These are phyloP conservation scores for Crematogaster levior DNA, from an alignment of 2,888 invertebrate species.

Conservation along the genomic window DNA sequence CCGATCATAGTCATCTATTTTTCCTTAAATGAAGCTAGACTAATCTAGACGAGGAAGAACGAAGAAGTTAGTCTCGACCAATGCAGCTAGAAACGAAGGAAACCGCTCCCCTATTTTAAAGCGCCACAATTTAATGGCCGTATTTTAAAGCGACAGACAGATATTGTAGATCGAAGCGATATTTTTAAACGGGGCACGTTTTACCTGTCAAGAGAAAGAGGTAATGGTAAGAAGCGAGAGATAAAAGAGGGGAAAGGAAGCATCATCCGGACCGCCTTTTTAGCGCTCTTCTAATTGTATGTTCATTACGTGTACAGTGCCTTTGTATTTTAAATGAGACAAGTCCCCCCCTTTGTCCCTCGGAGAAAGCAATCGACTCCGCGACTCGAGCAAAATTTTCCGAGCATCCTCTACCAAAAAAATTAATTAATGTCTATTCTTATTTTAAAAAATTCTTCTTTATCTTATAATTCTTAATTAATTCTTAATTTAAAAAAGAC, in stretches of 20 bases:
- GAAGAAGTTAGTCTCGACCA: slow-evolving; percentile 72
- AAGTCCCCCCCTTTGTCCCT: slow-evolving; percentile 61
- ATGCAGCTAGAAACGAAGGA: slow-evolving; percentile 78
- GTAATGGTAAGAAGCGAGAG: not conserved
- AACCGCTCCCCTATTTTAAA: slow-evolving; percentile 78
- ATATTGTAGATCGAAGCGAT: slow-evolving; percentile 68
- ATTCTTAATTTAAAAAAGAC: not conserved
- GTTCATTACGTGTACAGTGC: slow-evolving; percentile 84
- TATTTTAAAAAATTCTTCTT: too few species aligned
- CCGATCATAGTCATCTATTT: slow-evolving; percentile 73
- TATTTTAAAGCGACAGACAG: slow-evolving; percentile 71
- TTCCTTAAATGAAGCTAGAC: slow-evolving; percentile 61
- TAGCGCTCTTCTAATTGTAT: slow-evolving; percentile 78
- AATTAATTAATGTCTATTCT: too few species aligned
- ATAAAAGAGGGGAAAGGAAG: slow-evolving; percentile 18
- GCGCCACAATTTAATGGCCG: slow-evolving; percentile 63
- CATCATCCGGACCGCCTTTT: slow-evolving; percentile 72
- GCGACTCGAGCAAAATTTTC: slow-evolving; percentile 36
- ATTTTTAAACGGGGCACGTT: slow-evolving; percentile 74
- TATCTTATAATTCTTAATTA: not conserved
- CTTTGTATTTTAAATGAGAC: slow-evolving; percentile 80
- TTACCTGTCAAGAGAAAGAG: slow-evolving; percentile 70
- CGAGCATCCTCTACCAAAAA: slow-evolving; percentile 1
- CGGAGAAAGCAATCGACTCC: slow-evolving; percentile 52
- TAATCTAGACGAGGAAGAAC: slow-evolving; percentile 35